Conservation (phyloP, 2,888 invertebrate species). For the Oscheius sp. region DNA sequence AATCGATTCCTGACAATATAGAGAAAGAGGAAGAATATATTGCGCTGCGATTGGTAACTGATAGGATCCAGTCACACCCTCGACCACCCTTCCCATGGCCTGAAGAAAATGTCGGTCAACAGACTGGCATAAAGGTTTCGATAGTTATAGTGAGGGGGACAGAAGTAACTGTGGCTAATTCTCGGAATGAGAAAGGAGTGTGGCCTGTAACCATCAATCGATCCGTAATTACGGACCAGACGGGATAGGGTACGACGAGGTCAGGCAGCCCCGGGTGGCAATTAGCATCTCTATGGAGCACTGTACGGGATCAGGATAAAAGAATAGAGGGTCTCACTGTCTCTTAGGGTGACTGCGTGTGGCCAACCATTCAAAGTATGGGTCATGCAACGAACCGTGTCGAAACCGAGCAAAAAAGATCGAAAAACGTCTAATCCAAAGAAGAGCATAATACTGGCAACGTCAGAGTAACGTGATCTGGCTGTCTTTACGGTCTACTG, state of each 20-base stretch:
- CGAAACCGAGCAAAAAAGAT: neutral
- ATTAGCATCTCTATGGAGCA: constrained; percentile 21
- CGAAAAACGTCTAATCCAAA: neutral
- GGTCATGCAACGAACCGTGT: neutral
- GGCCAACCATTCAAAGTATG: neutral
- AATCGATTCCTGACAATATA: no score
- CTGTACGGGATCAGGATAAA: neutral
- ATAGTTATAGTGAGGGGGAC: neutral
- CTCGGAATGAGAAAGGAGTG: neutral
- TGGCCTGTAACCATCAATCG: constrained; percentile 9
- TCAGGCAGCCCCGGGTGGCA: constrained; percentile 23
- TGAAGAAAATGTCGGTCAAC: no score
- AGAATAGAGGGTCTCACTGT: no score
- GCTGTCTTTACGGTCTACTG: constrained; percentile 34
- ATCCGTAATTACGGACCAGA: constrained; percentile 12
- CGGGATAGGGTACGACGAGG: constrained; percentile 2
- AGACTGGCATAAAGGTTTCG: neutral
- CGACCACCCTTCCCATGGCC: no score
- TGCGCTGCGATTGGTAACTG: no score
- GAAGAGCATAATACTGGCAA: neutral
- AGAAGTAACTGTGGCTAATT: constrained; percentile 19
- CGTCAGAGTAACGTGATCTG: constrained; percentile 31
- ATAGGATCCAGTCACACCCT: no score
- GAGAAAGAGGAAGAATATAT: no score
- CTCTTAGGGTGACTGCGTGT: neutral